Evolutionary conservation across 2,888 invertebrate genomes (phyloP).

Genomic region (Plebejus melissa): DNA sequence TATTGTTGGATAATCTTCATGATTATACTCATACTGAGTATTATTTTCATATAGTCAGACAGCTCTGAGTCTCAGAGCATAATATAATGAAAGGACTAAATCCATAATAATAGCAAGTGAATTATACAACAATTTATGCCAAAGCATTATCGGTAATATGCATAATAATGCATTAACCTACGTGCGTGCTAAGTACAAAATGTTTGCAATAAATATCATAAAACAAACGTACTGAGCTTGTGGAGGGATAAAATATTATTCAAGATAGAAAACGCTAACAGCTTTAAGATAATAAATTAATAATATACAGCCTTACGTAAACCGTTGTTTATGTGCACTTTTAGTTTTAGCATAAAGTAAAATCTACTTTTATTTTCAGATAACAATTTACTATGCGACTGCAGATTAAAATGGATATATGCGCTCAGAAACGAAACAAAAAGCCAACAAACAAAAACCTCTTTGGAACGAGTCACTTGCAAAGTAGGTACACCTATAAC

Average conservation of each 20-base stretch:
- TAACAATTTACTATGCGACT: conserved; percentile 91
- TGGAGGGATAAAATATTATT: background rate
- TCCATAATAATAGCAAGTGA: background rate
- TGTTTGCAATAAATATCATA: background rate
- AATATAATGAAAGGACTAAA: background rate
- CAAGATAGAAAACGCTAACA: conserved; percentile 9
- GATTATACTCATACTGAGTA: background rate
- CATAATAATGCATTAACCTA: background rate
- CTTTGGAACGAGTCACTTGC: conserved; percentile 85
- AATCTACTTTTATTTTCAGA: conserved; percentile 75
- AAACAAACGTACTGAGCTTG: background rate
- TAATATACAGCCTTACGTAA: background rate
- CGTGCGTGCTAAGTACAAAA: background rate
- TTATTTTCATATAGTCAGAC: background rate
- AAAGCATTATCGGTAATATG: background rate
- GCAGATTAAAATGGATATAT: conserved; percentile 89
- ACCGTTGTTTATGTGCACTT: background rate
- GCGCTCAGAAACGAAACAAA: conserved; percentile 85
- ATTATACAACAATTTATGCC: background rate
- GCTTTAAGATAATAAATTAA: background rate
- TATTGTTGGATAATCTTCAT: background rate
- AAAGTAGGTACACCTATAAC: conserved; percentile 77
- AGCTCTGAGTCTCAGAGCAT: background rate
- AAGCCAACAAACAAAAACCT: conserved; percentile 82
- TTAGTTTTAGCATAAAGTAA: background rate